phyloP scores from a whole-genome alignment of 2,888 invertebrate species.

The Drosophila histrio region DNA sequence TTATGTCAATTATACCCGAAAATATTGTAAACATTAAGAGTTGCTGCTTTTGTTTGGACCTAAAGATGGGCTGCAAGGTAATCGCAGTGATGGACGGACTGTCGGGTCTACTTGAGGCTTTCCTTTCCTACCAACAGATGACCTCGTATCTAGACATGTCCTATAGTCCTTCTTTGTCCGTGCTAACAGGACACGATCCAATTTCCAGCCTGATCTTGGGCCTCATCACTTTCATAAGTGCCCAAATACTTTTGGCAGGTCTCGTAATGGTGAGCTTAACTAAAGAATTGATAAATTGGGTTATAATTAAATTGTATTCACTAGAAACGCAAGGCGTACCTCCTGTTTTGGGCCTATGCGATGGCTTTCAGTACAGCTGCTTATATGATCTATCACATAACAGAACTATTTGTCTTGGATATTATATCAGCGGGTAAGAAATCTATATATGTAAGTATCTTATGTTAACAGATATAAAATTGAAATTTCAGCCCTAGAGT shows the following conservation, averaged over 20 bases:
- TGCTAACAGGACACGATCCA: neutral
- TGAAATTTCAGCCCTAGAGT: constrained; percentile 34
- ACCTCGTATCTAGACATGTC: no score
- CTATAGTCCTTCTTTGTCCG: neutral
- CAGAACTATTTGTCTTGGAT: constrained; percentile 19
- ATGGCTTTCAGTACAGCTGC: neutral
- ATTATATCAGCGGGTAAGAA: constrained; percentile 25
- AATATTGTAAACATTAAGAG: constrained; percentile 14
- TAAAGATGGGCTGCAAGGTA: constrained; percentile 47
- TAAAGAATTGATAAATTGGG: neutral
- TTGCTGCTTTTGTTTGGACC: constrained; percentile 40
- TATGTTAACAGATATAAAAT: neutral
- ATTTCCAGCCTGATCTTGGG: constrained; percentile 13
- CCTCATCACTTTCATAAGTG: neutral
- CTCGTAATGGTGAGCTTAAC: constrained; percentile 29
- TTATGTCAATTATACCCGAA: neutral
- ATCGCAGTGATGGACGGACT: constrained; percentile 44
- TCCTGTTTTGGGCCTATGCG: constrained; percentile 46
- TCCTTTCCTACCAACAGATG: neutral
- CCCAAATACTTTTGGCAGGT: constrained; percentile 27
- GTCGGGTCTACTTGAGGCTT: constrained; percentile 17
- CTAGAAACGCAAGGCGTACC: constrained; percentile 34
- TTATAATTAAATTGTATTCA: neutral
- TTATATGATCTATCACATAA: constrained; percentile 25
- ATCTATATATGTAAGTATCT: neutral